Base-by-base conservation (phyloP, 2,888 invertebrate genomes). In the Eristalis tenax region DNA sequence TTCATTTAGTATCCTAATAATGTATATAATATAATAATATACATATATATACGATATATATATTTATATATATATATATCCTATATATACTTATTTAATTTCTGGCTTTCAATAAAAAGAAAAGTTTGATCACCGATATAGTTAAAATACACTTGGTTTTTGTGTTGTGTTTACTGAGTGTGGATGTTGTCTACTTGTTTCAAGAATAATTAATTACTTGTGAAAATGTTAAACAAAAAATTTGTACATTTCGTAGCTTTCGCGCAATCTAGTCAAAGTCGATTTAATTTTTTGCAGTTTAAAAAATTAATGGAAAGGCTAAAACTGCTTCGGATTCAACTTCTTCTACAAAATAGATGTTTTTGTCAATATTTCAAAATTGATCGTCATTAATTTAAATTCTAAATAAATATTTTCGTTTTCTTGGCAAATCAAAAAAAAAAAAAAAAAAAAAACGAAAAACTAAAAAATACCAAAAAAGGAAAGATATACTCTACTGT, bases 61-160 rank as follows among this genome's bases (percentile, higher is more conserved):
- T 59, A 77, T 78, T 28, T 11, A 75, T 78, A 78, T 43, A 13
- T 18, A n/a, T 50, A 68, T 61, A 74, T 59, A 73, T 61, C 82
- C 78, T 82, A 86, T 59, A 50, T 59, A 75, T 82, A 78, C 74
- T 83, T 65, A 61, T 78, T 77, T 86, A 69, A 65, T 43, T 50
- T 50, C 50, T 50, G 50, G 18, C 50, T 18, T 18, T 50, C 68
- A 87, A 59, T 70, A 75, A 81, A 32, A 75, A 70, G 71, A 87
- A 87, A 87, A 80, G 76, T 87, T 87, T 87, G 87, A 87, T 87
- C 87, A 87, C 87, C 87, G 87, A 87, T 83, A 83, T 83, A 76
- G 61, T 65, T 82, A 65, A 57, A 73, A 79, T 65, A 38, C 22
- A 70, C 61, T 71, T 68, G 77, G 69, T 59, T 71, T 23, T 73